Conservation (phyloP, 2,797 vertebrate species). For the Setipinna tenuifilis region DNA sequence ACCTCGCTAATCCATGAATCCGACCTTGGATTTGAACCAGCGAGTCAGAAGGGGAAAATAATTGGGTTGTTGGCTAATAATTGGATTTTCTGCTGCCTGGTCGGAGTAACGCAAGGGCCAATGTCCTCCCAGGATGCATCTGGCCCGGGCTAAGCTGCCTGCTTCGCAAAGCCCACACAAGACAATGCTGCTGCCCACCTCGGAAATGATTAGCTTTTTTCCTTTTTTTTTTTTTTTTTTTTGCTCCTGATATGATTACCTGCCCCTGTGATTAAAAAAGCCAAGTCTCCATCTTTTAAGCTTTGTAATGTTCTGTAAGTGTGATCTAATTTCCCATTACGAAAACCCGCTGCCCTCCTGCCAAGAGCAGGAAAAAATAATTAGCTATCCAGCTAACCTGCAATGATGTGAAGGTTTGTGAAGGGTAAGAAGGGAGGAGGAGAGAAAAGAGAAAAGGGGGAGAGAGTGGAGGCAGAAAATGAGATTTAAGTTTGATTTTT, state of each 20-base stretch:
- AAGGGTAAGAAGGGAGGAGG: slow-evolving; percentile 42
- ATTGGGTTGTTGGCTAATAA: slow-evolving; percentile 84
- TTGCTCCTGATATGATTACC: slow-evolving; percentile 63
- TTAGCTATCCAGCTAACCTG: slow-evolving; percentile 51
- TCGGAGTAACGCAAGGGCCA: slow-evolving; percentile 65
- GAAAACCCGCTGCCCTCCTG: slow-evolving; percentile 57
- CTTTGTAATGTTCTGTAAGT: slow-evolving; percentile 70
- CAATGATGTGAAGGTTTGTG: slow-evolving; percentile 30
- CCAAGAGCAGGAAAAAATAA: slow-evolving; percentile 58
- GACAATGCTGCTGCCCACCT: slow-evolving; percentile 59
- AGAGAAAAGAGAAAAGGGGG: slow-evolving; percentile 26
- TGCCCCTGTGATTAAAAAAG: slow-evolving; percentile 55
- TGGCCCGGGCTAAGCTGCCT: slow-evolving; percentile 61
- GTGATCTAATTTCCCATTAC: slow-evolving; percentile 73
- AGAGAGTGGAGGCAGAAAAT: not conserved
- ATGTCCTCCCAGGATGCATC: slow-evolving; percentile 67
- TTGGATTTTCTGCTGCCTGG: slow-evolving; percentile 83
- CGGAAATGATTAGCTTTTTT: slow-evolving; percentile 76
- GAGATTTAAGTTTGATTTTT: not conserved
- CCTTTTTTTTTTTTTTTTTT: slow-evolving; percentile 34
- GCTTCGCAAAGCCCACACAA: slow-evolving; percentile 59
- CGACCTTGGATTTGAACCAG: slow-evolving; percentile 79
- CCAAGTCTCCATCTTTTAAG: slow-evolving; percentile 61
- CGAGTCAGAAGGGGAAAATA: slow-evolving; percentile 77
- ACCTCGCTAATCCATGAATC: slow-evolving; percentile 80